A percentile compares a stretch with the other conserved stretches of the same genome.
Evolutionary conservation across 2,888 invertebrate genomes (phyloP).

Genomic region (Chloromyia formosa): DNA sequence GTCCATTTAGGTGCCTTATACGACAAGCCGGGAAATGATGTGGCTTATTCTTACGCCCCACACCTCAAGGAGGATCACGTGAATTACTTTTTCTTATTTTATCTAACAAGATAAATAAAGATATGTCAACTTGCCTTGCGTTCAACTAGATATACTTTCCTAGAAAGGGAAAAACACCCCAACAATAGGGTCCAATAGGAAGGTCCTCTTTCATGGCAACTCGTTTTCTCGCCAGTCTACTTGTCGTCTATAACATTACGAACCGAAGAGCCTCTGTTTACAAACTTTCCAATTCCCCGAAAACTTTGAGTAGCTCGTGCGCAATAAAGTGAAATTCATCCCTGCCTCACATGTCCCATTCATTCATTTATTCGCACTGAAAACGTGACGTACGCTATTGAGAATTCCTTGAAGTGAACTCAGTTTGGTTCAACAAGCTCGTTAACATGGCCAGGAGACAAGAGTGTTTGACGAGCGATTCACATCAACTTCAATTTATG

Average conservation of each 20-base stretch:
- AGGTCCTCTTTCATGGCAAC: background rate
- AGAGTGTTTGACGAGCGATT: conserved; percentile 15
- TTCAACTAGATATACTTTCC: too few species aligned
- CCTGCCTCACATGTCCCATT: conserved; percentile 7
- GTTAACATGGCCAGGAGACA: conserved; percentile 9
- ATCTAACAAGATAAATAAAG: too few species aligned
- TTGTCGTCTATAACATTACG: background rate
- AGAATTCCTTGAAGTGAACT: conserved; percentile 6
- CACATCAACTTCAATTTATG: background rate
- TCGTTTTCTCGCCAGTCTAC: background rate
- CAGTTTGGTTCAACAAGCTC: conserved; percentile 25
- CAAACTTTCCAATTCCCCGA: conserved; percentile 8
- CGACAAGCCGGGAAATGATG: too few species aligned
- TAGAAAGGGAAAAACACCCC: too few species aligned
- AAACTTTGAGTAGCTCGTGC: background rate
- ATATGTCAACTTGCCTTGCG: too few species aligned
- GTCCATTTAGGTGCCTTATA: too few species aligned
- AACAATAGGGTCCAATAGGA: too few species aligned
- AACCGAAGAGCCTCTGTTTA: background rate
- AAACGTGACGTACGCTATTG: background rate
- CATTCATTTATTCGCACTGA: conserved; percentile 4
- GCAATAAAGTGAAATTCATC: conserved; percentile 10
- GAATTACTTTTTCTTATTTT: too few species aligned
- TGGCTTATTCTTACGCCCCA: too few species aligned
- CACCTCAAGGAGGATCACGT: too few species aligned